Conservation (phyloP, 2,888 invertebrate genomes). For the Globia sparganii region DNA sequence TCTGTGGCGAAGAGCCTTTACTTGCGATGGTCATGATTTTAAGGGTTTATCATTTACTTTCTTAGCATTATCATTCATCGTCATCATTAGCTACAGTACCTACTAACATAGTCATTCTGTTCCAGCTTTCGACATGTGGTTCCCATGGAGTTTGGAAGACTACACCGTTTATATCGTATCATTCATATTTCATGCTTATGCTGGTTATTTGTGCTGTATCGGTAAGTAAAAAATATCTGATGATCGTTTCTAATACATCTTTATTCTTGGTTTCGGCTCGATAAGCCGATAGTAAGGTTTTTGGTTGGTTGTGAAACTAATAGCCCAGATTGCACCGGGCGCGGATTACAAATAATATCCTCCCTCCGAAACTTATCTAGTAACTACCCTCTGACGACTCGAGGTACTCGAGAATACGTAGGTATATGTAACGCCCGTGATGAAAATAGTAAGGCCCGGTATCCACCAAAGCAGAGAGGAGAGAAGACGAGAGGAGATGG, state of each 20-base stretch:
- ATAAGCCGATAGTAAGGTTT: neutral
- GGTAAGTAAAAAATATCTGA: slow-evolving; percentile 72
- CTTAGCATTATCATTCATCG: neutral
- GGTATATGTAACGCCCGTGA: neutral
- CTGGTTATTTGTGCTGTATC: slow-evolving; percentile 82
- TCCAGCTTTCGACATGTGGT: slow-evolving; percentile 87
- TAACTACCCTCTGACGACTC: neutral
- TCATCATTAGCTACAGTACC: neutral
- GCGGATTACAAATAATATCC: neutral
- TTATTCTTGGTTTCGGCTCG: neutral
- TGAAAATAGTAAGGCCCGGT: neutral
- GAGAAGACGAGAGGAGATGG: too few species aligned
- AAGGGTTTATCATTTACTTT: neutral
- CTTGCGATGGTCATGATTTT: neutral
- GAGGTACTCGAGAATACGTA: neutral
- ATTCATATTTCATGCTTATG: slow-evolving; percentile 82
- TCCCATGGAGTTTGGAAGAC: slow-evolving; percentile 84
- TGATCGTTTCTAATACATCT: neutral
- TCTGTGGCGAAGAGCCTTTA: neutral
- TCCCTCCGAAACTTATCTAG: neutral
- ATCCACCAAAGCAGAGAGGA: too few species aligned
- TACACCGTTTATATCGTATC: slow-evolving; percentile 78
- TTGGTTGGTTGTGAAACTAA: neutral
- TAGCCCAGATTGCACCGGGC: neutral
- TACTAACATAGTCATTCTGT: slow-evolving; percentile 36